Base-by-base conservation (phyloP, 92 coral and sea anemone genomes). In the Anthopleura xanthogrammica region DNA sequence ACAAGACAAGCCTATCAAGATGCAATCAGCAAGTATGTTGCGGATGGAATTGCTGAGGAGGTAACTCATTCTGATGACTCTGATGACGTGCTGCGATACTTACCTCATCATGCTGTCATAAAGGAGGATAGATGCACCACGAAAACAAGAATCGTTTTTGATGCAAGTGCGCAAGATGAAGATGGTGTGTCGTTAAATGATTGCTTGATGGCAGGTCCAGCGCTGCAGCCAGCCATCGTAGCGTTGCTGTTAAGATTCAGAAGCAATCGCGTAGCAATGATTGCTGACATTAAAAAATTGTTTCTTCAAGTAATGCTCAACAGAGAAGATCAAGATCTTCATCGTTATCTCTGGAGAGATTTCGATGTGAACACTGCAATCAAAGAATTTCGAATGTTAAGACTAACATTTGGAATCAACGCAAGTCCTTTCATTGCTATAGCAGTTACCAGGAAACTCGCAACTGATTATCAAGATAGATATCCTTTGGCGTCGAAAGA, bases 21-120 rank as follows among this genome's bases (percentile, higher is more conserved):
- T 60, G 79, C 56, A 48, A 76, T 76, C 60, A 76, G 13, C 57
- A 76, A 76, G 79, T 76, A 76, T 0, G 14, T 22, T 22, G 39
- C 2, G 52, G 79, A 76, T 76, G 79, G 79, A 76, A 76, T 76
- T 42, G 79, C 79, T 76, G 62, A 76, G 17, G 29, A 48, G 56
- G 57, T 76, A 16, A 76, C 24, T 22, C n/a, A 76, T 76, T 22
- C 52, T 48, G 12, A 48, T 19, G 58, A 60, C 48, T 62, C 77
- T 9, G 72, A 43, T 36, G 36, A 64, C 5, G 71, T 78, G 20
- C 29, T 80, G n/a, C 75, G 87, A 85, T 89, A 85, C 23, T 88
- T 88, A 5, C 88, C 88, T 20, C 88, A 88, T 43, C 84, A 83
- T 74, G 83, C 90, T 6, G 90, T 88, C 41, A 52, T 88, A 10